Base-by-base conservation (phyloP, 2,888 invertebrate species). In the Synanthedon myopaeformis region DNA sequence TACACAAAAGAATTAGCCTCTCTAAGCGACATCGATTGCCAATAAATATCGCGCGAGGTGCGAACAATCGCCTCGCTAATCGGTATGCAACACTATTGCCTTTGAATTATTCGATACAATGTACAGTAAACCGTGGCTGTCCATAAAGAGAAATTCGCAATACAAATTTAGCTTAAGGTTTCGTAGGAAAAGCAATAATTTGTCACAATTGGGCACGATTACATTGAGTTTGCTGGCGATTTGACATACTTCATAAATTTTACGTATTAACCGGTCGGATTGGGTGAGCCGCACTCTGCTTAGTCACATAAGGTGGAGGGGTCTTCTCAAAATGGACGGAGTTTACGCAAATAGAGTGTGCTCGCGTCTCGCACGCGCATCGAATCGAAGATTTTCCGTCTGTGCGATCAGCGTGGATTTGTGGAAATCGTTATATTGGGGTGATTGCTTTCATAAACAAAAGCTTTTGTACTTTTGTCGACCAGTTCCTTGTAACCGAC, bases 371-470 rank as follows among this genome's bases (percentile, higher is more conserved):
- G 82, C 85, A 85, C 79, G 86, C 86, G 84, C 83, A 76, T 73
- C 86, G 79, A 87, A 87, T 87, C 79, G 79, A 74, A 78, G 79
- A 79, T 82, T 84, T 84, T 82, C 85, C 82, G 82, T 76, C 72
- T 72, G 71, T 69, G 72, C 67, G 70, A 82, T 76, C 68, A 61
- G 69, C 72, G 70, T 35, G 35, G 76, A 69, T 85, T 82, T 82
- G 86, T 84, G 83, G 85, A 86, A 85, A 85, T 82, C 76, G 78
- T 84, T 87, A 86, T 35, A 35, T 86, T 85, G 79, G 84, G 82
- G 84, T 86, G 85, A 87, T 85, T 86, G 86, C 83, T 80, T 85
- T 79, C 83, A 85, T 85, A 83, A 85, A 87, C 85, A 86, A 85
- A 84, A 78, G 77, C 80, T 83, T 83, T 85, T 84, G 83, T 84